phyloP scores from a whole-genome alignment of 2,888 invertebrate genomes.

The Dendrolimus houi region DNA sequence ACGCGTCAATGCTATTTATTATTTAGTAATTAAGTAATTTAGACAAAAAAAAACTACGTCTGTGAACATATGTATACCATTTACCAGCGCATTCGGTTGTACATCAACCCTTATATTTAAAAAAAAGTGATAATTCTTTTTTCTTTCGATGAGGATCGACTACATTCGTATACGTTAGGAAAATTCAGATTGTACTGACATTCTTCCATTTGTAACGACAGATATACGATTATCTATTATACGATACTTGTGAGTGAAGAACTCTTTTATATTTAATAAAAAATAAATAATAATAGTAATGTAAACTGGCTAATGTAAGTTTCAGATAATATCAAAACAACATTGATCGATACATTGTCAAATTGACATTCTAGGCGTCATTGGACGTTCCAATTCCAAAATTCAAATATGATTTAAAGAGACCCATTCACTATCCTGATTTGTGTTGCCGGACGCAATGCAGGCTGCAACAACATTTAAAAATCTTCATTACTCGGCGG shows the following conservation, averaged over 20 bases:
- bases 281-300: conserved; percentile 40
- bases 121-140: conserved; percentile 56
- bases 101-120: conserved; percentile 55
- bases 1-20: conserved; percentile 70
- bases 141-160: conserved; percentile 65
- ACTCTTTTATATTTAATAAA: conserved; percentile 72
- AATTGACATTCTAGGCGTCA: not conserved
- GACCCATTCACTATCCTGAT: no score
- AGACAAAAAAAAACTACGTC: conserved; percentile 51
- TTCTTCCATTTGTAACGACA: conserved; percentile 69
- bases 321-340: conserved; percentile 49
- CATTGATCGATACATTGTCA: conserved; percentile 1
- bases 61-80: conserved; percentile 73
- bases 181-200: conserved; percentile 50
- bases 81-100: conserved; percentile 63
- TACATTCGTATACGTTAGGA: conserved; percentile 86
- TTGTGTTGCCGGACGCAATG: no score
- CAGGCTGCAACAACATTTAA: no score
- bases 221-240: conserved; percentile 71
- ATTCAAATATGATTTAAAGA: not conserved
- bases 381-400: not conserved
- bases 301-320: conserved; percentile 67
- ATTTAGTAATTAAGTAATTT: conserved; percentile 68
- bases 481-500: no score
- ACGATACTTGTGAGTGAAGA: conserved; percentile 63